phyloP scores from a whole-genome alignment of 1,140 invertebrate genomes.

The Lordiphosa stackelbergi region DNA sequence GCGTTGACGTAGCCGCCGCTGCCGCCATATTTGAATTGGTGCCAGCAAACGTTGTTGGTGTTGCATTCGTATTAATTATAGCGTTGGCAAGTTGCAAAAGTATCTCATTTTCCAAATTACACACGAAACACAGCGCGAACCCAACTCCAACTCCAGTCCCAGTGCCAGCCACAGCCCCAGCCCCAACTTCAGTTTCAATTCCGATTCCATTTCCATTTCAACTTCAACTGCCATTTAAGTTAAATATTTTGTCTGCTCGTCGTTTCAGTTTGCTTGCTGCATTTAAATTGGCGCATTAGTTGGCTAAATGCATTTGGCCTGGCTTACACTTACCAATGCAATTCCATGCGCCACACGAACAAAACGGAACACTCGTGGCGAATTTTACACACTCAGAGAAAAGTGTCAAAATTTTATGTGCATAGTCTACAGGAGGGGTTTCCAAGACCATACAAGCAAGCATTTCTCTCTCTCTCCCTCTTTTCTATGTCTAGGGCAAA shows the following conservation, averaged over 20 bases:
- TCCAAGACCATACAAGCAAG: no score
- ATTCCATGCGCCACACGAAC: conserved; percentile 13
- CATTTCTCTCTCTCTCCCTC: no score
- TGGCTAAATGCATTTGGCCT: conserved; percentile 61
- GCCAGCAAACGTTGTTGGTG: conserved; percentile 47
- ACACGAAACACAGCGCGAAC: conserved; percentile 31
- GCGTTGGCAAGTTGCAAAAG: conserved; percentile 61
- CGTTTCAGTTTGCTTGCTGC: conserved; percentile 35
- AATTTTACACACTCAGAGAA: conserved; percentile 37
- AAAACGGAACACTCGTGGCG: conserved; percentile 52
- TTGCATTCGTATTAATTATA: conserved; percentile 64
- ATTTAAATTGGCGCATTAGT: conserved; percentile 70
- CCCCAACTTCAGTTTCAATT: conserved; percentile 26
- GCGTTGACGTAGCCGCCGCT: conserved; percentile 52
- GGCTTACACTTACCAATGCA: conserved; percentile 40
- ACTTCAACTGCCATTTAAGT: conserved; percentile 62
- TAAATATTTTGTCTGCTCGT: conserved; percentile 66
- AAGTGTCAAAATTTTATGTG: neutral
- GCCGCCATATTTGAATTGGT: conserved; percentile 65
- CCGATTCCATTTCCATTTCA: conserved; percentile 53
- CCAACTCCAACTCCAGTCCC: conserved; percentile 13
- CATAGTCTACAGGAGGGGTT: no score
- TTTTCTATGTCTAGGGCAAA: no score
- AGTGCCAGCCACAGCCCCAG: neutral
- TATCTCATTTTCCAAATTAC: conserved; percentile 71